These are phyloP conservation scores for Aphidius colemani DNA, from an alignment of 2,888 invertebrate genomes.

Conservation along the genomic window DNA sequence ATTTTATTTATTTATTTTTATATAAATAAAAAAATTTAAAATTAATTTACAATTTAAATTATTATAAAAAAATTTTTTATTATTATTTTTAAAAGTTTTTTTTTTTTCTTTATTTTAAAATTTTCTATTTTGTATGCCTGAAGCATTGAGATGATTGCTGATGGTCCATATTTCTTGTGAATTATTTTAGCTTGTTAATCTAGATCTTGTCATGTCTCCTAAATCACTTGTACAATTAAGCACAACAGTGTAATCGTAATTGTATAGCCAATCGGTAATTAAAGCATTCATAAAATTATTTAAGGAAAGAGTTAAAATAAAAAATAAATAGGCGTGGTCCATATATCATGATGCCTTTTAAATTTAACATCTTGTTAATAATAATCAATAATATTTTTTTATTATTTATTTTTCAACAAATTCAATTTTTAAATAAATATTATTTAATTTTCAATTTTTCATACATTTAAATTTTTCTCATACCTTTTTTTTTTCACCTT, in stretches of 20 bases:
- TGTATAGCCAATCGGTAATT: constrained; percentile 43
- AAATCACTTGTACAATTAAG: constrained; percentile 44
- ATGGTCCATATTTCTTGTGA: too few species aligned
- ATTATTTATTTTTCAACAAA: neutral
- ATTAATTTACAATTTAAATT: too few species aligned
- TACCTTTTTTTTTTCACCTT: too few species aligned
- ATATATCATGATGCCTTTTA: constrained; percentile 36
- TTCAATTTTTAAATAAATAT: neutral
- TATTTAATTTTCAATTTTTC: neutral
- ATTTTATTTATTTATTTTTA: too few species aligned
- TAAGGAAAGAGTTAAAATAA: constrained; percentile 36
- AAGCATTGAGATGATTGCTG: too few species aligned
- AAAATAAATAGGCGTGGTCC: constrained; percentile 36
- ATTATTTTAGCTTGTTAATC: constrained; percentile 30
- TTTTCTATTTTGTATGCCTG: too few species aligned
- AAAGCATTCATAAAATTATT: constrained; percentile 30
- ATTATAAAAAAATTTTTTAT: too few species aligned
- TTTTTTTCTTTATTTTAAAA: too few species aligned
- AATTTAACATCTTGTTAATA: constrained; percentile 1
- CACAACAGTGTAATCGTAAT: constrained; percentile 40
- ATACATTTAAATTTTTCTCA: neutral
- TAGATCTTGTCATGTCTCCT: constrained; percentile 39
- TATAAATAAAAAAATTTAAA: too few species aligned
- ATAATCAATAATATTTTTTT: constrained; percentile 26
- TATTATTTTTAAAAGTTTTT: too few species aligned